phyloP scores from a whole-genome alignment of 2,113 vertebrate genomes.

The Balaeniceps rex region DNA sequence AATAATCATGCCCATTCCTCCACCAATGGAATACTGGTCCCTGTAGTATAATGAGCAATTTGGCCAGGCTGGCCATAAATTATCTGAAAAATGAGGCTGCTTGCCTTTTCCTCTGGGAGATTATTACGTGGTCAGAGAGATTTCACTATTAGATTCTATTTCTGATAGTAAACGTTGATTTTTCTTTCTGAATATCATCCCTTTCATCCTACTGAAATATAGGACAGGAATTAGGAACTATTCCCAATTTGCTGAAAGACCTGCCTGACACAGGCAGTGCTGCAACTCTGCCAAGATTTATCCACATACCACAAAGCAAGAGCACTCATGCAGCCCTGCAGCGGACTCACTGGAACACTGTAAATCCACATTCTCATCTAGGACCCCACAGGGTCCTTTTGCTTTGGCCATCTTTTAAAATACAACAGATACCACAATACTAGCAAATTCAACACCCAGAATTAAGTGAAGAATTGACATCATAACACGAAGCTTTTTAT shows the following conservation, averaged over 20 bases:
- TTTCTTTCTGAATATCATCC: neutral
- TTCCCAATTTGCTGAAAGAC: neutral
- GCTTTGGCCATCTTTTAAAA: neutral
- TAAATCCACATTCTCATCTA: neutral
- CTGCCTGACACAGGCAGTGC: neutral
- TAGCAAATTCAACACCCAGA: neutral
- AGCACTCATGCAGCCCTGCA: neutral
- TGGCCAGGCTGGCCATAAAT: constrained; percentile 49
- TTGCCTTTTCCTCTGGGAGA: constrained; percentile 46
- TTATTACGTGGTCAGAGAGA: constrained; percentile 36
- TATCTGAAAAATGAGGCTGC: constrained; percentile 46
- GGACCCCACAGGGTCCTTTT: neutral
- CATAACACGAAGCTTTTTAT: rapidly evolving
- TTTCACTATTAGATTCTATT: constrained; percentile 37
- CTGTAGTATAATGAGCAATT: constrained; percentile 47
- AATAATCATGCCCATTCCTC: constrained; percentile 39
- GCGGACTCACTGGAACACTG: neutral
- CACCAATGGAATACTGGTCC: constrained; percentile 15
- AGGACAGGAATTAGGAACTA: neutral
- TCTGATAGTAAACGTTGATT: neutral
- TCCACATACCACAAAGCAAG: neutral
- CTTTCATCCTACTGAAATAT: constrained; percentile 13
- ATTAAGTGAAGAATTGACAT: neutral
- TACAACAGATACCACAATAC: neutral
- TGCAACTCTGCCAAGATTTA: neutral